These are phyloP conservation scores for Saccostrea glomerata DNA, from an alignment of 1,140 invertebrate genomes.

Conservation along the genomic window DNA sequence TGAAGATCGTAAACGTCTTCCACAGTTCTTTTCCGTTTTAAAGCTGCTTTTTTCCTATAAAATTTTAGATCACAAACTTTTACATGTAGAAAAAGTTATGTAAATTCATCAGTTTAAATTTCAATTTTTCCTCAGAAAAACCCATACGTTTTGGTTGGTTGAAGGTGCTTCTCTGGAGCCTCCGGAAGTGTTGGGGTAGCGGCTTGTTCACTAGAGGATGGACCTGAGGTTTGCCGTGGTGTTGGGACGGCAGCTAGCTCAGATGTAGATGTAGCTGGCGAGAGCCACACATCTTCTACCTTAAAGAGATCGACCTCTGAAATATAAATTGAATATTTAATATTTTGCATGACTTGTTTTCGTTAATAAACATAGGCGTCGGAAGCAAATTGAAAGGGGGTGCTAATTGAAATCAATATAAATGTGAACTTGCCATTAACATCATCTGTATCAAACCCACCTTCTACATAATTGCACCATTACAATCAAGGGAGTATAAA, in stretches of 20 bases:
- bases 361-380: not conserved
- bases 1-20: not conserved
- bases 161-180: not conserved
- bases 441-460: too few species aligned
- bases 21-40: not conserved
- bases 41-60: not conserved
- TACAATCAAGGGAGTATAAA: too few species aligned
- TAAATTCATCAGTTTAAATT: too few species aligned
- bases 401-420: too few species aligned
- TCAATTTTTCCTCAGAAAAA: not conserved
- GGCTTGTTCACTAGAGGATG: not conserved
- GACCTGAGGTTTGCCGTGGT: not conserved
- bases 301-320: not conserved
- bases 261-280: not conserved
- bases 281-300: not conserved
- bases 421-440: too few species aligned
- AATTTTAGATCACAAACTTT: not conserved
- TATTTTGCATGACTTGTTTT: not conserved
- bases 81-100: not conserved
- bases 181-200: not conserved
- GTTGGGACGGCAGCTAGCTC: too few species aligned
- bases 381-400: too few species aligned
- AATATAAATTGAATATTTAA: not conserved
- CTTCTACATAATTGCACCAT: too few species aligned
- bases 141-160: not conserved